A percentile compares a stretch with the other conserved stretches of the same genome.
These are phyloP conservation scores for Lophius americanus DNA, from an alignment of 2,797 vertebrate species.

Conservation along the genomic window DNA sequence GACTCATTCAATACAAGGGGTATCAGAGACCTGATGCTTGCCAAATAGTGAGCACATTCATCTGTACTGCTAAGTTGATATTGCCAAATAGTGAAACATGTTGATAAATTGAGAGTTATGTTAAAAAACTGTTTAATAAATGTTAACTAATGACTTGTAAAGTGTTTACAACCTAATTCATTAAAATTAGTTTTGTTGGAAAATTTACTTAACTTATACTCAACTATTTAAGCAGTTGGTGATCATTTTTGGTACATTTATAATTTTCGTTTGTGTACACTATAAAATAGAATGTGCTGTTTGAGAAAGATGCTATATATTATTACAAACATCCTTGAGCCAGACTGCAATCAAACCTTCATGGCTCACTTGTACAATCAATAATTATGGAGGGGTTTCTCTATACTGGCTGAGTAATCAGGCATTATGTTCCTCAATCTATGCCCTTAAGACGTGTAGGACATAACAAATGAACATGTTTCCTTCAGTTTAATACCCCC, in stretches of 20 bases:
- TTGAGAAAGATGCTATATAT: slow-evolving; percentile 58
- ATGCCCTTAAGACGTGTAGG: slow-evolving; percentile 51
- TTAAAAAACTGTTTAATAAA: too few relatives aligned
- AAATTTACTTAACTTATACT: not conserved
- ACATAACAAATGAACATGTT: slow-evolving; percentile 28
- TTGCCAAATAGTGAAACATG: too few relatives aligned
- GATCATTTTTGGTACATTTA: not conserved
- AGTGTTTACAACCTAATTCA: too few relatives aligned
- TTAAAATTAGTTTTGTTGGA: too few relatives aligned
- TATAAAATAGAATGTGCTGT: slow-evolving; percentile 29
- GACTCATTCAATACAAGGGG: too few relatives aligned
- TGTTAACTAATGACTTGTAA: too few relatives aligned
- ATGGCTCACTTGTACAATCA: slow-evolving; percentile 64
- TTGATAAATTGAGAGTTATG: too few relatives aligned
- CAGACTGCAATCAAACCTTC: slow-evolving; percentile 58
- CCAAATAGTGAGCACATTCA: too few relatives aligned
- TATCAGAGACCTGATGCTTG: too few relatives aligned
- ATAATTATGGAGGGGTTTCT: slow-evolving; percentile 70
- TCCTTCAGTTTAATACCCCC: slow-evolving; percentile 16
- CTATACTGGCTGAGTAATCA: slow-evolving; percentile 66
- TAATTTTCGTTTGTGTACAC: not conserved
- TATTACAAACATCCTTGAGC: slow-evolving; percentile 53
- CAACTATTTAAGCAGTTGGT: not conserved
- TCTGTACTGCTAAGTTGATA: too few relatives aligned
- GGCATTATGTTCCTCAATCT: slow-evolving; percentile 56